Percentiles rank a stretch among this genome's conserved stretches.
phyloP scores from a whole-genome alignment of 2,113 vertebrate species.

The Notothenia rossii region DNA sequence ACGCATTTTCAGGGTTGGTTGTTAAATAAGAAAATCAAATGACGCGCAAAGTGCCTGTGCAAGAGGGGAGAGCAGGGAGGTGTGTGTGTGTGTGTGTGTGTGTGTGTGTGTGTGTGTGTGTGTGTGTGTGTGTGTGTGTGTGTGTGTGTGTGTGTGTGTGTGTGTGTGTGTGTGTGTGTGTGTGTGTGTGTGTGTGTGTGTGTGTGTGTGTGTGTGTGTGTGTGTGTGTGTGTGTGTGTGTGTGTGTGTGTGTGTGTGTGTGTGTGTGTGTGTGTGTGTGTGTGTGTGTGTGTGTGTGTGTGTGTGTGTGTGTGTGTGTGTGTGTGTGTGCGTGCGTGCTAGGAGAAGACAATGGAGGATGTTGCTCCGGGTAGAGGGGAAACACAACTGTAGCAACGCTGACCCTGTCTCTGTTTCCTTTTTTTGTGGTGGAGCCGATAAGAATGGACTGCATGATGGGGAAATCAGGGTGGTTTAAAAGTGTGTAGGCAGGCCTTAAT shows the following conservation, averaged over 20 bases:
- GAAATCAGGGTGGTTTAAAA: slow-evolving; percentile 47
- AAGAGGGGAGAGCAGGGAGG: slow-evolving; percentile 64
- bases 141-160: slow-evolving; percentile 40
- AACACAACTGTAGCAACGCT: slow-evolving; percentile 62
- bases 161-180: slow-evolving; percentile 27
- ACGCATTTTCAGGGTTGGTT: slow-evolving; percentile 87
- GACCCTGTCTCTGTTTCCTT: slow-evolving; percentile 61
- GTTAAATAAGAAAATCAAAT: slow-evolving; percentile 88
- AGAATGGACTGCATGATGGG: slow-evolving; percentile 36
- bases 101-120: slow-evolving; percentile 29
- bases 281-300: slow-evolving; percentile 26
- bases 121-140: slow-evolving; percentile 48
- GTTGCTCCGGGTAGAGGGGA: slow-evolving; percentile 59
- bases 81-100: slow-evolving; percentile 43
- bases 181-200: slow-evolving; percentile 40
- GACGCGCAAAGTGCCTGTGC: slow-evolving; percentile 79
- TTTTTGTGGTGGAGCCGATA: slow-evolving; percentile 30
- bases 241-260: too few species aligned
- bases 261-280: too few species aligned
- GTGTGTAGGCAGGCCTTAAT: slow-evolving; percentile 56
- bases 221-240: too few species aligned
- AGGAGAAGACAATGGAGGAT: slow-evolving; percentile 67
- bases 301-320: slow-evolving; percentile 41
- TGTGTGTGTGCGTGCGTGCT: slow-evolving; percentile 39
- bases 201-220: too few species aligned